phyloP scores from a whole-genome alignment of 2,797 vertebrate genomes.

The Typhlichthys eigenmanni region DNA sequence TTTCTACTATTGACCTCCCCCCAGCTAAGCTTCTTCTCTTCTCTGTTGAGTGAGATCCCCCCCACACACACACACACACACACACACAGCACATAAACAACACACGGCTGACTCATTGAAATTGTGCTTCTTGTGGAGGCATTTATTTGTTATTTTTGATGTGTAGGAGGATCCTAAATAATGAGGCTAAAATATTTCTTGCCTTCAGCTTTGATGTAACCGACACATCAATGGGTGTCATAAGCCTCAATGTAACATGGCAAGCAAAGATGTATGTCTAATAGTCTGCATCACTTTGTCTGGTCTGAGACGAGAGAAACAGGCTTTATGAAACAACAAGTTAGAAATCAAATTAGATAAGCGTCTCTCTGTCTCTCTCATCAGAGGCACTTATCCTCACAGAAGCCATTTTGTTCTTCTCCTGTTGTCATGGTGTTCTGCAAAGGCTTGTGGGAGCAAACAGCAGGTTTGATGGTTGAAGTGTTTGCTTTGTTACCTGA shows the following conservation, averaged over 20 bases:
- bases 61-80: constrained; percentile 1
- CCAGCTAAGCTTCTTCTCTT: constrained; percentile 23
- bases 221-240: constrained; percentile 19
- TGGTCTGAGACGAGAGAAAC: constrained; percentile 42
- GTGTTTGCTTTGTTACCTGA: constrained; percentile 41
- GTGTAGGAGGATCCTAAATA: neutral
- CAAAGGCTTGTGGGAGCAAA: constrained; percentile 55
- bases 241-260: constrained; percentile 40
- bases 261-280: constrained; percentile 42
- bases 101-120: neutral
- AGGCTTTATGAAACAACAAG: constrained; percentile 21
- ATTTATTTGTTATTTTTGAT: constrained; percentile 44
- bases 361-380: neutral
- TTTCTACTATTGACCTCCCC: too few relatives aligned
- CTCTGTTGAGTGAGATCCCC: constrained; percentile 11
- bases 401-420: constrained; percentile 49
- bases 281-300: constrained; percentile 51
- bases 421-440: constrained; percentile 35
- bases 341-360: too few relatives aligned
- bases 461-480: constrained; percentile 36
- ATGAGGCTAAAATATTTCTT: constrained; percentile 33
- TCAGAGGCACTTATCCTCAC: constrained; percentile 38
- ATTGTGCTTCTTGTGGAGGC: constrained; percentile 10
- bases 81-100: neutral
- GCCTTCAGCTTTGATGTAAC: constrained; percentile 41